Conservation (phyloP, 2,888 invertebrate genomes). For the Spodoptera littoralis region DNA sequence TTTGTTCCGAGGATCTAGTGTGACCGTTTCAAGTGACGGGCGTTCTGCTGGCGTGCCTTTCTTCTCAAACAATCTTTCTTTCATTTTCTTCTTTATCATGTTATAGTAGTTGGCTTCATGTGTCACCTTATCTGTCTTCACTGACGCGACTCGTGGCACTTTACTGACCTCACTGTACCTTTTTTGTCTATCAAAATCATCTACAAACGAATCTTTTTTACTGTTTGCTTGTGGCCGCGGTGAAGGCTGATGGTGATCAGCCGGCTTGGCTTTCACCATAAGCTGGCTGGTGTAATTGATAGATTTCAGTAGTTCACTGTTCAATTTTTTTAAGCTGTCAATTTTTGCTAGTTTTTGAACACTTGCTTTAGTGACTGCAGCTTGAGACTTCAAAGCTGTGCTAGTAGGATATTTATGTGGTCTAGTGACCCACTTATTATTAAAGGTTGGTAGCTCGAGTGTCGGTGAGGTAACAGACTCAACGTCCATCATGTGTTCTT, state of each 20-base stretch:
- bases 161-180: conserved; percentile 5
- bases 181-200: conserved; percentile 22
- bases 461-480: conserved; percentile 69
- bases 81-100: conserved; percentile 30
- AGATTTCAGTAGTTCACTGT: not conserved
- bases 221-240: too few relatives aligned
- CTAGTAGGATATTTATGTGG: not conserved
- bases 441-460: conserved; percentile 33
- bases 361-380: not conserved
- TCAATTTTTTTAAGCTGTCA: not conserved
- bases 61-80: conserved; percentile 27
- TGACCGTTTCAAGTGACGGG: not conserved
- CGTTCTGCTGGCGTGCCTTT: not conserved
- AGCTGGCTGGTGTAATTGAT: not conserved
- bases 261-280: not conserved
- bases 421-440: not conserved
- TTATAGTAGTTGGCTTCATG: conserved; percentile 31
- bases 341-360: not conserved
- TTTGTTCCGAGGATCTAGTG: conserved; percentile 18
- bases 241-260: too few relatives aligned
- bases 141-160: not conserved
- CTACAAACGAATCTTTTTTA: too few relatives aligned
- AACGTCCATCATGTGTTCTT: conserved; percentile 70
- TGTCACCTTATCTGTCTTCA: not conserved
- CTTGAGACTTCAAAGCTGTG: too few relatives aligned